A percentile compares a stretch with the other conserved stretches of the same genome.
Evolutionary conservation across 1,140 invertebrate genomes (phyloP).

Genomic region (Laupala kohalensis): DNA sequence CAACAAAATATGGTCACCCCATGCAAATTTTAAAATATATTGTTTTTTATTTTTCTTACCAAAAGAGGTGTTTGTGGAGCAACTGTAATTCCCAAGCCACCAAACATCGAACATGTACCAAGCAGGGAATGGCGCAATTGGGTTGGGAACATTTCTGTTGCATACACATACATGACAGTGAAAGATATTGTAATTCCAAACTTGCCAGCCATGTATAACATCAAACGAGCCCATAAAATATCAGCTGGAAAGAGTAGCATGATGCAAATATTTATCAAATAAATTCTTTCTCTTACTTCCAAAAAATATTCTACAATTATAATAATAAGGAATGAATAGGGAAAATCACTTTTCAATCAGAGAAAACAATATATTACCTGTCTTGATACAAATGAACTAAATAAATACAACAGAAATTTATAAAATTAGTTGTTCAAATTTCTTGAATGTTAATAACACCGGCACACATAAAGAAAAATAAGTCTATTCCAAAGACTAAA

Average conservation of each 20-base stretch:
- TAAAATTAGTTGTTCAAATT: too few relatives aligned
- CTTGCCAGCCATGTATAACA: constrained; percentile 29
- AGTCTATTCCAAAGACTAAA: too few relatives aligned
- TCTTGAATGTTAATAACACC: too few relatives aligned
- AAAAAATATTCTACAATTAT: too few relatives aligned
- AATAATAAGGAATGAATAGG: too few relatives aligned
- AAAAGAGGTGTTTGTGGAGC: constrained; percentile 28
- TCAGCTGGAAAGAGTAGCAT: too few relatives aligned
- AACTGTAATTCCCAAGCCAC: constrained; percentile 34
- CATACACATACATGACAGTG: constrained; percentile 30
- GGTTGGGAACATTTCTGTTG: constrained; percentile 34
- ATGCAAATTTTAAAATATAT: background rate
- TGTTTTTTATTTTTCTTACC: constrained; percentile 10
- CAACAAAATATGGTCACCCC: background rate
- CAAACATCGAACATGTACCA: constrained; percentile 34
- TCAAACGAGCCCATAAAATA: background rate
- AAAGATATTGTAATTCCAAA: constrained; percentile 23
- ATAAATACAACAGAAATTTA: background rate
- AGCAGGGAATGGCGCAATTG: constrained; percentile 32
- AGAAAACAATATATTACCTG: too few relatives aligned
- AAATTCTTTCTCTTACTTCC: too few relatives aligned
- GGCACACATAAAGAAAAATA: too few relatives aligned
- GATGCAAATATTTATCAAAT: too few relatives aligned
- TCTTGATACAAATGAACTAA: background rate
- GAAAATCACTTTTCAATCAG: too few relatives aligned